These are phyloP conservation scores for Paratrypauchen microcephalus DNA, from an alignment of 2,797 vertebrate species.

Conservation along the genomic window DNA sequence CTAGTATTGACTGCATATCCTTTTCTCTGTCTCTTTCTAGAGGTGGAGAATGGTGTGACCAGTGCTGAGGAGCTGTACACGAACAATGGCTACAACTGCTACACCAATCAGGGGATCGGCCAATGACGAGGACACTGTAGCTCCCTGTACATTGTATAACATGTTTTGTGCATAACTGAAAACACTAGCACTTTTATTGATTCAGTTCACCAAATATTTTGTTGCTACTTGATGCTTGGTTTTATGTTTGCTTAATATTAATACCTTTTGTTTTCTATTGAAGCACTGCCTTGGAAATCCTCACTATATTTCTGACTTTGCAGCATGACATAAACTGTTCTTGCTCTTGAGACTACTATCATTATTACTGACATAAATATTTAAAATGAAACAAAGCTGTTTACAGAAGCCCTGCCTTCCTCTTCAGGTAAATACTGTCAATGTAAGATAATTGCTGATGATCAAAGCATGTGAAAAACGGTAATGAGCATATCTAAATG, in stretches of 20 bases:
- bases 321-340: constrained; percentile 38
- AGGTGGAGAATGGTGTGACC: constrained; percentile 87
- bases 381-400: constrained; percentile 57
- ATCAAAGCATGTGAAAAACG: constrained; percentile 37
- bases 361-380: constrained; percentile 36
- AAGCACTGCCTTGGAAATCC: constrained; percentile 29
- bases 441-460: constrained; percentile 47
- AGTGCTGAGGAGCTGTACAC: constrained; percentile 83
- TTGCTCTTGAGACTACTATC: constrained; percentile 42
- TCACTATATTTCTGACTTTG: constrained; percentile 9
- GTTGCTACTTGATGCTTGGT: constrained; percentile 35
- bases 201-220: constrained; percentile 44
- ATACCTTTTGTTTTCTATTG: constrained; percentile 42
- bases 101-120: constrained; percentile 74
- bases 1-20: constrained; percentile 6
- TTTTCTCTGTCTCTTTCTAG: constrained; percentile 70
- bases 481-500: constrained; percentile 39
- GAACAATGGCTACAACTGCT: constrained; percentile 84
- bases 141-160: constrained; percentile 57
- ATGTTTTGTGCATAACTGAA: constrained; percentile 26
- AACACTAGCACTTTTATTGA: constrained; percentile 55
- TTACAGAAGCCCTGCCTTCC: constrained; percentile 74
- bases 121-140: constrained; percentile 47
- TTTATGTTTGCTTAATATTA: constrained; percentile 31
- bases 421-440: constrained; percentile 58